Percentiles rank a stretch among this genome's conserved stretches.
These are phyloP conservation scores for Geococcyx californianus DNA, from an alignment of 2,113 vertebrate genomes.

Conservation along the genomic window DNA sequence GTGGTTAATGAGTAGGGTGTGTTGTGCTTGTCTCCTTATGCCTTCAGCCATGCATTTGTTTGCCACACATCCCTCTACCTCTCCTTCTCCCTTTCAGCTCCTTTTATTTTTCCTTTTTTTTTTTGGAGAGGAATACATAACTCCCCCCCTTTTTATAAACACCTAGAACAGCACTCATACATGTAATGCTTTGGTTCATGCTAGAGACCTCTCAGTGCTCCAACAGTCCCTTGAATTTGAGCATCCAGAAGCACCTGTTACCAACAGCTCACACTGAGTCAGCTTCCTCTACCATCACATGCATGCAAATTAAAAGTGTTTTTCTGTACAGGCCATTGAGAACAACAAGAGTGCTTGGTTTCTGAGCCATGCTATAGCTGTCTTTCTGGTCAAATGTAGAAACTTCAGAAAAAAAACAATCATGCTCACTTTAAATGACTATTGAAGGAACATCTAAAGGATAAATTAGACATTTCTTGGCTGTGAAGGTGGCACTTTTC, in stretches of 20 bases:
- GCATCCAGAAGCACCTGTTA: neutral
- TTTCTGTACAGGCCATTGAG: neutral
- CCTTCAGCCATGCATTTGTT: neutral
- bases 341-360: neutral
- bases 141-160: neutral
- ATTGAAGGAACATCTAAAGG: constrained; percentile 4
- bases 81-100: neutral
- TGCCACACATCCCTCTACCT: neutral
- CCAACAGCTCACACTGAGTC: neutral
- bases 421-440: neutral
- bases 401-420: neutral
- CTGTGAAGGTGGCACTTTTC: neutral
- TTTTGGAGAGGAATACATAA: neutral
- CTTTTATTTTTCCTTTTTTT: neutral
- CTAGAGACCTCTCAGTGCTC: neutral
- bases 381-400: neutral
- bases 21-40: neutral
- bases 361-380: neutral
- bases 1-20: neutral
- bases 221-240: neutral
- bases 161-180: neutral
- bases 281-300: neutral
- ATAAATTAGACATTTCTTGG: constrained; percentile 22
- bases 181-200: neutral
- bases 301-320: neutral